Base-by-base conservation (phyloP, 2,113 vertebrate genomes). In the pig (Sus scrofa) region DNA sequence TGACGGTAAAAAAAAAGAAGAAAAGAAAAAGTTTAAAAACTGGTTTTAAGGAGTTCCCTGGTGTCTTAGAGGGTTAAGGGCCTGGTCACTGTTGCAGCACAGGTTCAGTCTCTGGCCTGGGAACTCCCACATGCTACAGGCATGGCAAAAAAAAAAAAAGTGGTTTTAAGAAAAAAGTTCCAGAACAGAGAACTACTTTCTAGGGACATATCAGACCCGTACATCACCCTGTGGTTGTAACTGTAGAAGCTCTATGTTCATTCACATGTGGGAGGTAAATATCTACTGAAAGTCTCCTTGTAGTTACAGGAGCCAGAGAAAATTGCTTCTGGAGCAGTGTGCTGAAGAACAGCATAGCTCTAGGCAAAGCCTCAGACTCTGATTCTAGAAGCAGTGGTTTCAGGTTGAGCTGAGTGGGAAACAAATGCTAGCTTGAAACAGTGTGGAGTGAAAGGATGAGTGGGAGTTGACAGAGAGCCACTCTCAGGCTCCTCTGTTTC, bases 131-230 rank as follows among this genome's bases (percentile, higher is more conserved):
- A 44, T 8, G 44, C 44, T 44, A 44, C 44, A 44, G 44, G 44
- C 44, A 44, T 44, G 44, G 44, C 44, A 44, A 44, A 44, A 44
- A 44, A 44, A 44, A 58, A 30, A 81, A 32, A 85, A 37, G 14
- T 44, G 1, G 54, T 75, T 86, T 62, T 73, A 91, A 63, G 86
- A 24, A 85, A 71, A 79, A 91, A 63, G 19, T 92, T 89, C 39
- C 34, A 71, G 15, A 87, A 60, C 82, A 85, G 70, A 92, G 52
- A 95, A 89, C 32, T 94, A 26, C 67, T 92, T 95, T 85, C 81
- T 94, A 87, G 50, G 77, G 91, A 94, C 22, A 52, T n/a, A 63
- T 71, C 81, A 79, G 79, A 56, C 26, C 54, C 52, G 73, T 44
- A 75, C 37, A 50, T 84, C 54, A 50, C 77, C 63, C 26, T 39